phyloP scores from a whole-genome alignment of 2,113 vertebrate species.

The Mormyrus lacerda region DNA sequence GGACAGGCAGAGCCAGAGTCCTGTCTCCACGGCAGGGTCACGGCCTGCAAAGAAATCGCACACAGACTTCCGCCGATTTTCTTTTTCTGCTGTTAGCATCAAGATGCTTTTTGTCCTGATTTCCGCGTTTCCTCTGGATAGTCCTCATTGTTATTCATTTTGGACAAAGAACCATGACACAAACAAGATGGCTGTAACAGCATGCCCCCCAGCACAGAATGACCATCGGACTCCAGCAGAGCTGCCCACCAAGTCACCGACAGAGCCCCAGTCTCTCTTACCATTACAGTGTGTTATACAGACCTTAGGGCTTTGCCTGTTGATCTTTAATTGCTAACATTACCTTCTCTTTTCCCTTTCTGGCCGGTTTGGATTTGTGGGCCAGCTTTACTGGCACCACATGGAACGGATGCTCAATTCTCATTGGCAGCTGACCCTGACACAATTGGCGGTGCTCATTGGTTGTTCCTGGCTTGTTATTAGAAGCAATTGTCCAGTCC shows the following conservation, averaged over 20 bases:
- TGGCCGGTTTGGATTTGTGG: background rate
- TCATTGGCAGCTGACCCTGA: background rate
- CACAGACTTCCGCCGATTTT: background rate
- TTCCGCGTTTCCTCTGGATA: background rate
- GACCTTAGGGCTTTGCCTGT: background rate
- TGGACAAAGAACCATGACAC: background rate
- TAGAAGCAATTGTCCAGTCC: background rate
- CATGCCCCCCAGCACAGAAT: background rate
- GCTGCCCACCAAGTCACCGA: background rate
- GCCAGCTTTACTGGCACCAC: background rate
- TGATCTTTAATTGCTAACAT: background rate
- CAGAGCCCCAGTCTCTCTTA: background rate
- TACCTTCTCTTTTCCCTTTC: background rate
- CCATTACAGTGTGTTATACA: background rate
- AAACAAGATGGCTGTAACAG: background rate
- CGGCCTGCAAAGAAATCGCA: background rate
- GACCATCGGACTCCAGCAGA: background rate
- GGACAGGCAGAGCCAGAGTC: background rate
- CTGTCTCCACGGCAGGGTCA: background rate
- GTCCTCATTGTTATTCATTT: background rate
- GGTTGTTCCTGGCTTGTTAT: background rate
- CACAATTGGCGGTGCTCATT: background rate
- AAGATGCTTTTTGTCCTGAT: background rate
- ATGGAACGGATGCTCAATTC: background rate
- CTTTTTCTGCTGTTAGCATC: background rate